phyloP scores from a whole-genome alignment of 2,113 vertebrate genomes.

The Perca flavescens region DNA sequence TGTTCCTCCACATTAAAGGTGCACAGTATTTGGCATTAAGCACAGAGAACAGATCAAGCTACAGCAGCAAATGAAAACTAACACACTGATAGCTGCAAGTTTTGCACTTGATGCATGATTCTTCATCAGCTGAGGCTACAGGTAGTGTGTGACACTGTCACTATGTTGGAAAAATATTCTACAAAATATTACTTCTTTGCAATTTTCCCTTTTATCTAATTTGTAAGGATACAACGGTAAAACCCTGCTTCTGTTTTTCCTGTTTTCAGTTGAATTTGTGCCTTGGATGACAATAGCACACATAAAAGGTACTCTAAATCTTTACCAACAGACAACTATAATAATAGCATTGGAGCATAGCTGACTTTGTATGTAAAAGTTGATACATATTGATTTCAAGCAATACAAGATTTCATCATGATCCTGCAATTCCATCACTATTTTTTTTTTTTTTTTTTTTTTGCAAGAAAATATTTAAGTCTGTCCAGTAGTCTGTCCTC shows the following conservation, averaged over 20 bases:
- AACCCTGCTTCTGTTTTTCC: slow-evolving; percentile 44
- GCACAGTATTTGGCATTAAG: slow-evolving; percentile 85
- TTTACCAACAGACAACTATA: slow-evolving; percentile 49
- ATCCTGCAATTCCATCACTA: slow-evolving; percentile 49
- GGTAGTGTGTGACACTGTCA: slow-evolving; percentile 62
- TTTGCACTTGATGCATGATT: slow-evolving; percentile 69
- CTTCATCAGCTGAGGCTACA: slow-evolving; percentile 74
- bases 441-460: slow-evolving; percentile 36
- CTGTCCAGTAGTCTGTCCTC: slow-evolving; percentile 68
- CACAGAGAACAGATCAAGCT: slow-evolving; percentile 76
- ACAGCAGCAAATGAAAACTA: slow-evolving; percentile 61
- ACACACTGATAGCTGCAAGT: slow-evolving; percentile 63
- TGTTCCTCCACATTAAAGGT: slow-evolving; percentile 78
- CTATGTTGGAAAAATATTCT: slow-evolving; percentile 82
- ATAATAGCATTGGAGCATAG: slow-evolving; percentile 39
- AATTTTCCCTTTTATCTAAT: slow-evolving; percentile 59
- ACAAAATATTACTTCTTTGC: slow-evolving; percentile 75
- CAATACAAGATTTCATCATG: slow-evolving; percentile 53
- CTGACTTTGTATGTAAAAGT: slow-evolving; percentile 65
- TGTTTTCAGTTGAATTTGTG: slow-evolving; percentile 51
- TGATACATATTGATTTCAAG: slow-evolving; percentile 66
- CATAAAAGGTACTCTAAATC: slow-evolving; percentile 30
- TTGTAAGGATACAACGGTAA: slow-evolving; percentile 48
- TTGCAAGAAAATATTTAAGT: slow-evolving; percentile 38
- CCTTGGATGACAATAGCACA: slow-evolving; percentile 40